Conservation (phyloP, 2,113 vertebrate genomes). For the Sula dactylatra region DNA sequence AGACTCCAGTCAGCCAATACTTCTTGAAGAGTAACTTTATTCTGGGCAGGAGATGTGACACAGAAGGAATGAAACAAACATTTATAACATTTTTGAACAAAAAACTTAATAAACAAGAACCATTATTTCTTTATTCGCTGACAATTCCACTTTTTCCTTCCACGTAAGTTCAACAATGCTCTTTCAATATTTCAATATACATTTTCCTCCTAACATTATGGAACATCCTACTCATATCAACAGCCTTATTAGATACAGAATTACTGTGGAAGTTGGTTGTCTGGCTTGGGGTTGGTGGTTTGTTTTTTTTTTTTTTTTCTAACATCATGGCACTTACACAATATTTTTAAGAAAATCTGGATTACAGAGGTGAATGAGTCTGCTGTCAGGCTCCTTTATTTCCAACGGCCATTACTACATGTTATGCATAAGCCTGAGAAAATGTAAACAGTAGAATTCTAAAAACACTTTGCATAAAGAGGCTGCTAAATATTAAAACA, state of each 20-base stretch:
- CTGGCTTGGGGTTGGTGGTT: too few species aligned
- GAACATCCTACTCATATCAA: background rate
- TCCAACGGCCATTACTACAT: background rate
- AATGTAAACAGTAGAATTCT: slow-evolving; percentile 54
- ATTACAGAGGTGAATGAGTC: background rate
- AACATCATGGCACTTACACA: background rate
- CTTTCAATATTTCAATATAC: background rate
- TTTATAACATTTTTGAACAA: background rate
- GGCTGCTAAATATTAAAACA: slow-evolving; percentile 24
- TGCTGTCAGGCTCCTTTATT: background rate
- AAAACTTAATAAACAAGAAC: background rate
- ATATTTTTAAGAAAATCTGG: background rate
- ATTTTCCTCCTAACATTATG: background rate
- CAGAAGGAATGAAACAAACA: background rate
- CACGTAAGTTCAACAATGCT: background rate
- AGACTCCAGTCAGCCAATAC: background rate
- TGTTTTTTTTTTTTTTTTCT: background rate
- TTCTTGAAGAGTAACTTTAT: slow-evolving; percentile 69
- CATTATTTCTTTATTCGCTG: background rate
- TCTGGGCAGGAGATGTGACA: slow-evolving; percentile 48
- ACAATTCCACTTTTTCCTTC: background rate
- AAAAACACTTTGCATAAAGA: slow-evolving; percentile 20
- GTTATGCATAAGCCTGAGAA: slow-evolving; percentile 21
- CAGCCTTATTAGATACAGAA: background rate
- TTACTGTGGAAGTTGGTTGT: background rate